Evolutionary conservation across 2,797 vertebrate species (phyloP).

Genomic region (Eidolon dupreanum): DNA sequence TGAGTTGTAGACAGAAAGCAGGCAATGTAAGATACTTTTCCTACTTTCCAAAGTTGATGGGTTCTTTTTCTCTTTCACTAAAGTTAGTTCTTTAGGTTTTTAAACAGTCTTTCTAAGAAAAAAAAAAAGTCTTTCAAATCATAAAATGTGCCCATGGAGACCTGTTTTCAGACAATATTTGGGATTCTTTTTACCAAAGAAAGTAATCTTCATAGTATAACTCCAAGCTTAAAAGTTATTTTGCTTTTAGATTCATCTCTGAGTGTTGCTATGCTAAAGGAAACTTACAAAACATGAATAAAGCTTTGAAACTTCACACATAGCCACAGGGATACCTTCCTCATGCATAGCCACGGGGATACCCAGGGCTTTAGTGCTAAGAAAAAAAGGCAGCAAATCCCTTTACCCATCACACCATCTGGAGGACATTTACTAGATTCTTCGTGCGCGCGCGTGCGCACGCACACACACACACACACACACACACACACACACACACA

Average conservation of each 20-base stretch:
- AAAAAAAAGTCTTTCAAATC: conserved; percentile 68
- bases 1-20: not conserved
- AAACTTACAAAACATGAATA: conserved; percentile 76
- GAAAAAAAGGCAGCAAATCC: conserved; percentile 54
- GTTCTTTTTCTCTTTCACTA: conserved; percentile 43
- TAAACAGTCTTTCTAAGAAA: conserved; percentile 67
- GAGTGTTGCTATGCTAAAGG: conserved; percentile 73
- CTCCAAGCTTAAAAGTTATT: conserved; percentile 76
- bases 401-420: conserved; percentile 23
- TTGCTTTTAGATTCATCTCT: conserved; percentile 76
- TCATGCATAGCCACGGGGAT: conserved; percentile 72
- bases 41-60: conserved; percentile 45
- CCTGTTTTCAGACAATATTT: conserved; percentile 74
- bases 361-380: conserved; percentile 54
- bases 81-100: conserved; percentile 70
- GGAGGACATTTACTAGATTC: conserved; percentile 49
- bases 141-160: conserved; percentile 73
- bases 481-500: not conserved
- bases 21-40: not conserved
- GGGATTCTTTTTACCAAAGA: conserved; percentile 77
- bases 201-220: conserved; percentile 78
- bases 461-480: not conserved
- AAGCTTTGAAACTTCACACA: conserved; percentile 78
- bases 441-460: not conserved
- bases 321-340: conserved; percentile 71